Percentiles rank a stretch among this genome's conserved stretches.
These are phyloP conservation scores for Ibycter americanus DNA, from an alignment of 2,797 vertebrate genomes.

Conservation along the genomic window DNA sequence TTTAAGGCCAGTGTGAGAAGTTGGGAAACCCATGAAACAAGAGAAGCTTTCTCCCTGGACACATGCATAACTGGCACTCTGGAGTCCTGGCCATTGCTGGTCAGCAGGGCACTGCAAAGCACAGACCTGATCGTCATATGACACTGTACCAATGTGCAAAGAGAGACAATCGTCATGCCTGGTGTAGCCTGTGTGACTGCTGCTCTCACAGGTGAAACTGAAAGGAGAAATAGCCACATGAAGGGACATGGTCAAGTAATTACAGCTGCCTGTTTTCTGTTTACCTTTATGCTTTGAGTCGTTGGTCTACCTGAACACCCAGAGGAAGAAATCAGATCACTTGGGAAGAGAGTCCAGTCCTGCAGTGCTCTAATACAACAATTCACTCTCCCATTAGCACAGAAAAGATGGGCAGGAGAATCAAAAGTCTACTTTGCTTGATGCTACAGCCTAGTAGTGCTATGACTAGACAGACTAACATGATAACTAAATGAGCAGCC, in stretches of 20 bases:
- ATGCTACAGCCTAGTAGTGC: not conserved
- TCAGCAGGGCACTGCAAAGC: not conserved
- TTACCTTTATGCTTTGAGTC: not conserved
- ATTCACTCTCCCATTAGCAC: not conserved
- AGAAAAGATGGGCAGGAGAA: not conserved
- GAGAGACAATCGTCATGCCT: not conserved
- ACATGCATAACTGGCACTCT: not conserved
- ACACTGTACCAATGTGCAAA: not conserved
- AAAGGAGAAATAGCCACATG: not conserved
- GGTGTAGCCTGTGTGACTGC: not conserved
- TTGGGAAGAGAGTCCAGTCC: not conserved
- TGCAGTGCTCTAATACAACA: not conserved
- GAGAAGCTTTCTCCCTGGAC: not conserved
- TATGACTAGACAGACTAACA: not conserved
- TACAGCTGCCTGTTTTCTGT: not conserved
- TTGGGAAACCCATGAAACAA: not conserved
- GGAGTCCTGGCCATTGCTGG: not conserved
- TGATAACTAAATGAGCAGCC: not conserved
- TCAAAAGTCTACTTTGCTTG: not conserved
- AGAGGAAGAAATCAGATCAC: not conserved
- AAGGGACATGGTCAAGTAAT: rapidly evolving
- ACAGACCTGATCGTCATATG: not conserved
- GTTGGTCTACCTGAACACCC: not conserved
- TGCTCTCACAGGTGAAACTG: not conserved
- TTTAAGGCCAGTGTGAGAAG: not conserved